Base-by-base conservation (phyloP, 2,797 vertebrate genomes). In the Fringilla coelebs region DNA sequence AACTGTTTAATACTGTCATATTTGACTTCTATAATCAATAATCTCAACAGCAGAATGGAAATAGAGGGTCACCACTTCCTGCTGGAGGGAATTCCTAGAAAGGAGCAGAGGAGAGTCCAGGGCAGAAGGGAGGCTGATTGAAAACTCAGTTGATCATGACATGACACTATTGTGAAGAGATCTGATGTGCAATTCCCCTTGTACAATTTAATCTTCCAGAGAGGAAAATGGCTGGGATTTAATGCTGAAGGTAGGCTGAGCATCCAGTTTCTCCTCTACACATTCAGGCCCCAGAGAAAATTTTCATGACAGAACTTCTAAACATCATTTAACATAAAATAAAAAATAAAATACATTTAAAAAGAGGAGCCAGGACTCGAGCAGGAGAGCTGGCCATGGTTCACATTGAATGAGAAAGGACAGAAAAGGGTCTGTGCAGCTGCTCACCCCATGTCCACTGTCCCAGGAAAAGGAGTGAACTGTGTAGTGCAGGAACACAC, bases 331-430 rank as follows among this genome's bases (percentile, higher is more conserved):
- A 43, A 55, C 26, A 79, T 21, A 75, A 65, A 89, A 31, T 17
- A 32, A 31, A 45, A 36, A 54, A 25, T 3, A n/a, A 89, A 93
- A 89, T 7, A 11, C 55, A 70, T 17, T 46, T 62, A 51, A 79
- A 78, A 40, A 14, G 22, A 90, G 84, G 61, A 10, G 11, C 7
- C 48, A 48, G 25, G 38, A 28, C 66, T 70, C 4, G 2, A 85
- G 32, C 46, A 4, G 0, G 0, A 49, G 70, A 36, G 7, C 49
- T 61, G 38, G 7, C 5, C 43, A 17, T 25, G 28, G 29, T 36
- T 77, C 25, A 17, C 2, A 5, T 2, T 0, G 0, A 25, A 63
- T 4, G 1, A 18, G 40, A 43, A 74, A 75, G 20, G 45, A 75
- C 17, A 83, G 48, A 79, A 63, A 13, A 49, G 17, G 9, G 9